Conservation (phyloP, 1,140 invertebrate genomes). For the Camponotus floridanus region DNA sequence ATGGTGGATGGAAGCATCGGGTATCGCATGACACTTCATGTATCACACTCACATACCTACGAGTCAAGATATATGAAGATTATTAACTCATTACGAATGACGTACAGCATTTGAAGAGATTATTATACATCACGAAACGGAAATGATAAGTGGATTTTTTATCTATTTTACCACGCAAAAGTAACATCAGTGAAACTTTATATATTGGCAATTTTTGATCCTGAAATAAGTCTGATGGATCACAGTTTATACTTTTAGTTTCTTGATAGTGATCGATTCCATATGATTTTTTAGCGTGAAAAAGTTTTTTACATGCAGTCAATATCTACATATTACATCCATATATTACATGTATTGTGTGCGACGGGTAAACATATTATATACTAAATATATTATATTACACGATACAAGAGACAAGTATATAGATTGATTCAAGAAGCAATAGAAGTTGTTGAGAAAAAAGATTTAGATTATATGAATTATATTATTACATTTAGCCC, state of each 20-base stretch:
- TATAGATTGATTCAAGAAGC: neutral
- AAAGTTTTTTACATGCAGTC: neutral
- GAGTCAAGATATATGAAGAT: neutral
- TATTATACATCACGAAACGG: neutral
- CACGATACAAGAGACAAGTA: neutral
- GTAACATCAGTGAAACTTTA: neutral
- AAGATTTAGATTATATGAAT: neutral
- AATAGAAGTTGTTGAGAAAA: neutral
- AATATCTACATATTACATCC: too few relatives aligned
- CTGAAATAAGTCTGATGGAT: conserved; percentile 15
- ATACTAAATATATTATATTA: too few relatives aligned
- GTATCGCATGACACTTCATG: conserved; percentile 8
- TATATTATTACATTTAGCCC: neutral
- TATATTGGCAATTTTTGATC: neutral
- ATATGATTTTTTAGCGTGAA: neutral
- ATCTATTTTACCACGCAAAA: neutral
- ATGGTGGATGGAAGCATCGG: neutral
- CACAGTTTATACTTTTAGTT: neutral
- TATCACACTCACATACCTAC: neutral
- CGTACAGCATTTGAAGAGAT: neutral
- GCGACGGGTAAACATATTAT: neutral
- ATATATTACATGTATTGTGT: too few relatives aligned
- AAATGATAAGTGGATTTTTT: conserved; percentile 2
- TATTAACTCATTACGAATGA: conserved; percentile 28
- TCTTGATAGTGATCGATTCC: conserved; percentile 24